Evolutionary conservation across 1,140 invertebrate genomes (phyloP).

Genomic region (Anoplolepis gracilipes): DNA sequence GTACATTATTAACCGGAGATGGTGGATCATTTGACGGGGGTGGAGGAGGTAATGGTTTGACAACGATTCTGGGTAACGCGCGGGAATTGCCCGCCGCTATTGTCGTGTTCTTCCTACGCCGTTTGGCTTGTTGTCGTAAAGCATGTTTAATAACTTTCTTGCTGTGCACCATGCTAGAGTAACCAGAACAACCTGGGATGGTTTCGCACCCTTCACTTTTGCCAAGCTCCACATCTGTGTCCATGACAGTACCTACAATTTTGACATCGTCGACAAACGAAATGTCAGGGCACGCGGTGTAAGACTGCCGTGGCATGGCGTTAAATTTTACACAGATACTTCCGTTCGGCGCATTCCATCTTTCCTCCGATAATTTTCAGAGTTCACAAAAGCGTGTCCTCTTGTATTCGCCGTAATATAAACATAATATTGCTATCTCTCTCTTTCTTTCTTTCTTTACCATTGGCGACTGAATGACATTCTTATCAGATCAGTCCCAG

Average conservation of each 20-base stretch:
- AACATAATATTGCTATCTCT: conserved; percentile 62
- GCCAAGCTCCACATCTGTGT: conserved; percentile 71
- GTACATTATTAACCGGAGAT: conserved; percentile 77
- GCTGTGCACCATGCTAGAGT: conserved; percentile 85
- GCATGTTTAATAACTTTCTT: conserved; percentile 90
- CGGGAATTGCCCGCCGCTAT: conserved; percentile 90
- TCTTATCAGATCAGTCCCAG: conserved; percentile 1
- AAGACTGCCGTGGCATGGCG: conserved; percentile 44
- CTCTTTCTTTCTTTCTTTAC: conserved; percentile 20
- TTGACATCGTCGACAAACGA: conserved; percentile 55
- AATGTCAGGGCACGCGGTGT: conserved; percentile 48
- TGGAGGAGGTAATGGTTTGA: conserved; percentile 89
- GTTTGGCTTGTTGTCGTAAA: conserved; percentile 91
- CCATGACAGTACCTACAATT: conserved; percentile 71
- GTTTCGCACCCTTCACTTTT: conserved; percentile 81
- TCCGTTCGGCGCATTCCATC: conserved; percentile 56
- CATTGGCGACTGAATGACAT: conserved; percentile 63
- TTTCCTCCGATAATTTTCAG: background rate
- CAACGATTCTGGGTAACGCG: conserved; percentile 89
- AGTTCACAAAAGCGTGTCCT: background rate
- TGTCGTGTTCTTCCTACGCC: conserved; percentile 91
- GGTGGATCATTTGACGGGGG: conserved; percentile 84
- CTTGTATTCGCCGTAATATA: conserved; percentile 52
- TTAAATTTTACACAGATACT: background rate
- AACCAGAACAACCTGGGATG: conserved; percentile 79